These are phyloP conservation scores for Drosophila mercatorum DNA, from an alignment of 2,888 invertebrate species.

Conservation along the genomic window DNA sequence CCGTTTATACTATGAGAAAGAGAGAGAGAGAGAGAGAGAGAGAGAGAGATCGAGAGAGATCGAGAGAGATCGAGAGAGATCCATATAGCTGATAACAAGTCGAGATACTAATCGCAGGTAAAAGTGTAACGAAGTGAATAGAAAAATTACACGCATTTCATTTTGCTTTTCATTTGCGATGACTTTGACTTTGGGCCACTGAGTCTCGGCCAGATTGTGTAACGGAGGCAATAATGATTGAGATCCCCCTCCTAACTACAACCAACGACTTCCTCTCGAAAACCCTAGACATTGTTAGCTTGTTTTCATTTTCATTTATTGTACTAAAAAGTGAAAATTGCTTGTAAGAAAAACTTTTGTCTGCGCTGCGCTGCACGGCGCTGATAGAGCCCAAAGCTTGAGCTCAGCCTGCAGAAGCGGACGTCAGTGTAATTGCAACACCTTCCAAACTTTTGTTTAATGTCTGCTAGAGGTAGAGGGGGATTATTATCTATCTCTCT, in stretches of 20 bases:
- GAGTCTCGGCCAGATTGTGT: constrained; percentile 48
- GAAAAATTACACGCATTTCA: constrained; percentile 66
- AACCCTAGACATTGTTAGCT: constrained; percentile 52
- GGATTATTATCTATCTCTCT: constrained; percentile 64
- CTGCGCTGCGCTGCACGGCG: background rate
- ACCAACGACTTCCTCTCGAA: constrained; percentile 1
- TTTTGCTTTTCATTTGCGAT: constrained; percentile 48
- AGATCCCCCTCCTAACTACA: background rate
- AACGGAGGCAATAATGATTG: constrained; percentile 29
- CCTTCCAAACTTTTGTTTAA: constrained; percentile 53
- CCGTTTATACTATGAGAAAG: background rate
- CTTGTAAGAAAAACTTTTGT: constrained; percentile 29
- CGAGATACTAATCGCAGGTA: constrained; percentile 47
- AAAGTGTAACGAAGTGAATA: constrained; percentile 65
- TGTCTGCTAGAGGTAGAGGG: constrained; percentile 48
- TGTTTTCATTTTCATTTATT: constrained; percentile 67
- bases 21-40: background rate
- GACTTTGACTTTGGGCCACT: constrained; percentile 59
- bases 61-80: constrained; percentile 13
- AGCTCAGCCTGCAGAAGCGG: constrained; percentile 35
- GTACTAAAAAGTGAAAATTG: constrained; percentile 80
- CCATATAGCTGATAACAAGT: constrained; percentile 41
- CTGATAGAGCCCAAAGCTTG: constrained; percentile 51
- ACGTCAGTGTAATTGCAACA: constrained; percentile 68
- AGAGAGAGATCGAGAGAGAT: background rate